Conservation (phyloP, 2,888 invertebrate species). For the Priocnemis perturbator region DNA sequence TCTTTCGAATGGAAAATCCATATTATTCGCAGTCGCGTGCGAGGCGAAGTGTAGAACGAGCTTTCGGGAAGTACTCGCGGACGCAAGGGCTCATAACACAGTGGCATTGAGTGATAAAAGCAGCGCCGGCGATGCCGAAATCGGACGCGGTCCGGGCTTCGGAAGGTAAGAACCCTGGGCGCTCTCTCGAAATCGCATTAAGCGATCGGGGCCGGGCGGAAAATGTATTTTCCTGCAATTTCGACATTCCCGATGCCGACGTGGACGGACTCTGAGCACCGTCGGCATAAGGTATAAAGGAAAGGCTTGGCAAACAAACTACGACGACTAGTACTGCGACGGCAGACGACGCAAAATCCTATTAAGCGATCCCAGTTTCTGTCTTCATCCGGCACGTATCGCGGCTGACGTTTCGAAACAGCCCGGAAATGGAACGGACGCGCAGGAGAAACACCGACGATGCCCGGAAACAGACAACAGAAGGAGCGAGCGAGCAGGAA, state of each 20-base stretch:
- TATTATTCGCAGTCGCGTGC: too few species aligned
- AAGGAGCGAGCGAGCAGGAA: not conserved
- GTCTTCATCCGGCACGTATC: constrained; percentile 44
- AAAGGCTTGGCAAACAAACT: not conserved
- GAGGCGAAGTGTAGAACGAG: too few species aligned
- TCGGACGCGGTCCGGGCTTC: too few species aligned
- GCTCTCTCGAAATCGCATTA: too few species aligned
- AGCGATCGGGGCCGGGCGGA: too few species aligned
- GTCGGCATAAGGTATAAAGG: not conserved
- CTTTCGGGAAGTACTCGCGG: too few species aligned
- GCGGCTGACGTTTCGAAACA: constrained; percentile 46
- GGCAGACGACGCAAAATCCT: constrained; percentile 40
- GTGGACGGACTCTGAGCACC: not conserved
- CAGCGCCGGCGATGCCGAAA: too few species aligned
- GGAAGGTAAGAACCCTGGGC: too few species aligned
- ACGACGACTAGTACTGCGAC: not conserved
- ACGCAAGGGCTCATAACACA: too few species aligned
- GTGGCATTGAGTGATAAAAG: too few species aligned
- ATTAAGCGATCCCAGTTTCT: constrained; percentile 47
- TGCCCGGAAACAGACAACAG: constrained; percentile 22
- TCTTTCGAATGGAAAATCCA: too few species aligned
- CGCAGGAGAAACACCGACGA: constrained; percentile 32
- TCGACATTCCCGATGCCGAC: not conserved
- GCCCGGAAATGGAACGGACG: constrained; percentile 47
- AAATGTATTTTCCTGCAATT: too few species aligned